Percentiles rank a stretch among this genome's conserved stretches.
Evolutionary conservation across 2,888 invertebrate genomes (phyloP).

Genomic region (Oscheius onirici): DNA sequence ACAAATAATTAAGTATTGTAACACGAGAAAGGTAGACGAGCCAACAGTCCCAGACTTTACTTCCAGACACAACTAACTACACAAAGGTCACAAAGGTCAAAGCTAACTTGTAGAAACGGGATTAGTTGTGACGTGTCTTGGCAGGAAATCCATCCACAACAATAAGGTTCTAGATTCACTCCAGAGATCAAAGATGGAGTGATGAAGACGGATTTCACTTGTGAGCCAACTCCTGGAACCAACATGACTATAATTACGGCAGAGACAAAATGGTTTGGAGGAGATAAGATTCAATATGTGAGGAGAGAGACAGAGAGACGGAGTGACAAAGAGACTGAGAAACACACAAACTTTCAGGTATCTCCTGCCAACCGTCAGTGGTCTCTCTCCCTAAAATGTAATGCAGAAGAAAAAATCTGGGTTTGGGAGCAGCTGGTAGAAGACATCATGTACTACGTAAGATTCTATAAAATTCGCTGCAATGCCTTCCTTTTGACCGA

Average conservation of each 20-base stretch:
- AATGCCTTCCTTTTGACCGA: conserved; percentile 2
- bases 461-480: conserved; percentile 14
- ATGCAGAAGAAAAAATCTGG: not conserved
- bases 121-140: too few species aligned
- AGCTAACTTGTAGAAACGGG: too few species aligned
- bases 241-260: conserved; percentile 11
- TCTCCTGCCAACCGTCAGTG: conserved; percentile 9
- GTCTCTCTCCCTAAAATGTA: conserved; percentile 1
- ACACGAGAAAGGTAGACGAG: too few species aligned
- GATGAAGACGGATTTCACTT: conserved; percentile 5
- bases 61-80: too few species aligned
- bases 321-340: not conserved
- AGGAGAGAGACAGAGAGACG: not conserved
- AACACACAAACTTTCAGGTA: not conserved
- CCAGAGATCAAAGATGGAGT: not conserved
- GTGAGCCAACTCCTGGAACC: not conserved
- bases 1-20: too few species aligned
- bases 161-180: conserved; percentile 11
- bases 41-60: too few species aligned
- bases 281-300: conserved; percentile 8
- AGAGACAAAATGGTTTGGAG: not conserved
- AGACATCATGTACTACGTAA: conserved; percentile 17
- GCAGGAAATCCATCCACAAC: too few species aligned
- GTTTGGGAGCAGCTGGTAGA: conserved; percentile 4
- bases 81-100: too few species aligned